A percentile compares a stretch with the other conserved stretches of the same genome.
These are phyloP conservation scores for Hipposideros larvatus DNA, from an alignment of 2,797 vertebrate species.

Conservation along the genomic window DNA sequence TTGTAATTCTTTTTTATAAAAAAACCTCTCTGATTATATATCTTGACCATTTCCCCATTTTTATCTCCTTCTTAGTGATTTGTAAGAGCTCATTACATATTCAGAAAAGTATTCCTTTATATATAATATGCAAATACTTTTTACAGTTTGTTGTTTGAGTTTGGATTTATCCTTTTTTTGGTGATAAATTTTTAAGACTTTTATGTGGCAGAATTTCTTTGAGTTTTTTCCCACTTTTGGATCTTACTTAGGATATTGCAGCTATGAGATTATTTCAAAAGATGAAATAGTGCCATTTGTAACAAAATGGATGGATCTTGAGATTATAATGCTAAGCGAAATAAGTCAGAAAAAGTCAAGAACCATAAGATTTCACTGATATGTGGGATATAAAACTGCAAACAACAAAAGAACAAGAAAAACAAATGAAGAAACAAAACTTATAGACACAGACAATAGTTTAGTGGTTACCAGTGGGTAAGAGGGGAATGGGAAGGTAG, in stretches of 20 bases:
- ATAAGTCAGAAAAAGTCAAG: too few relatives aligned
- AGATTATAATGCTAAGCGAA: too few relatives aligned
- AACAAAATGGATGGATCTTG: too few relatives aligned
- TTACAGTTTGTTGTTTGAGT: neutral
- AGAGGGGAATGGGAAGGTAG: too few relatives aligned
- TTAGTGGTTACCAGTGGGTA: too few relatives aligned
- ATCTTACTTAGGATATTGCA: neutral
- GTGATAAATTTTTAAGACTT: neutral
- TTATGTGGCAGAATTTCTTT: neutral
- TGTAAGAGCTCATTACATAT: neutral
- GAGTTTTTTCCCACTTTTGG: neutral
- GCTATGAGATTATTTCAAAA: neutral
- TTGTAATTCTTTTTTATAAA: neutral
- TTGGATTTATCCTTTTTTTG: neutral
- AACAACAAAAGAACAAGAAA: too few relatives aligned
- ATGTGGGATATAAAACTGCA: too few relatives aligned
- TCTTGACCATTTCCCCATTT: neutral
- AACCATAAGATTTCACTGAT: too few relatives aligned
- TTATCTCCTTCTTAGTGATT: neutral
- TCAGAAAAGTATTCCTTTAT: neutral
- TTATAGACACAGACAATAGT: too few relatives aligned
- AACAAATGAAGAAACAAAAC: too few relatives aligned
- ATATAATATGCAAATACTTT: neutral
- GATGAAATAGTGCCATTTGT: too few relatives aligned
- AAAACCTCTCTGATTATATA: neutral